Evolutionary conservation across 35 echinoderm and acorn worm genomes (phyloP).

Genomic region (Anneissia japonica): DNA sequence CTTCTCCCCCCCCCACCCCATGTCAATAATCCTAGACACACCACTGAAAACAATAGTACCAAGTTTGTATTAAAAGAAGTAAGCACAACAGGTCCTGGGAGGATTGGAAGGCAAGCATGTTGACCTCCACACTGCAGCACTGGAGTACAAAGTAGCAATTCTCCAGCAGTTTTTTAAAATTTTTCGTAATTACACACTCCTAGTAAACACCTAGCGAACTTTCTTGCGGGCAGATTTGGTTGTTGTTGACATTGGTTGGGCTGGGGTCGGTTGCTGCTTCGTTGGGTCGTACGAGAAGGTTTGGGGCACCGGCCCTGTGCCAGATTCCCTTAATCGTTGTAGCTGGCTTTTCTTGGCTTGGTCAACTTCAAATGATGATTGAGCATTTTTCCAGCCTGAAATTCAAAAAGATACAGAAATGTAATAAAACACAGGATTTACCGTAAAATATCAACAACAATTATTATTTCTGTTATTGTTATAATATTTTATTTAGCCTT

Average conservation of each 20-base stretch:
- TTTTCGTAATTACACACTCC: not conserved
- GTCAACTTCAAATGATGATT: constrained; percentile 53
- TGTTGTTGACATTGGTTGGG: constrained; percentile 17
- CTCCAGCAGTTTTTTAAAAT: not conserved
- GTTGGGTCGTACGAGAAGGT: constrained; percentile 80
- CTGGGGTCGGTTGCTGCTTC: constrained; percentile 27
- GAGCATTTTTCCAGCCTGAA: constrained; percentile 81
- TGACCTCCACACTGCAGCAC: not conserved
- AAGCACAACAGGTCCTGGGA: no score
- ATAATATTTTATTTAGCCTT: not conserved
- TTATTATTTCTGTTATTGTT: not conserved
- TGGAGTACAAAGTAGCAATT: not conserved
- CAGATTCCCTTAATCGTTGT: constrained; percentile 59
- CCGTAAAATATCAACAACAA: not conserved
- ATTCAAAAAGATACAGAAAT: constrained; percentile 2
- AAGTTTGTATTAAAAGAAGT: no score
- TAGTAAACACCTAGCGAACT: constrained; percentile 58
- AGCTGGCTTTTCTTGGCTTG: constrained; percentile 39
- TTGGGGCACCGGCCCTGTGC: constrained; percentile 87
- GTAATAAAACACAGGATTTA: not conserved
- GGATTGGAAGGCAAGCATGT: no score
- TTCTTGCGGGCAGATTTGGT: constrained; percentile 52
- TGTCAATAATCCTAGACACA: no score
- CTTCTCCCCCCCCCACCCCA: no score
- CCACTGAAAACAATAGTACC: no score